Percentiles rank a stretch among this genome's conserved stretches.
These are phyloP conservation scores for Mythimna pallens DNA, from an alignment of 2,888 invertebrate genomes.

Conservation along the genomic window DNA sequence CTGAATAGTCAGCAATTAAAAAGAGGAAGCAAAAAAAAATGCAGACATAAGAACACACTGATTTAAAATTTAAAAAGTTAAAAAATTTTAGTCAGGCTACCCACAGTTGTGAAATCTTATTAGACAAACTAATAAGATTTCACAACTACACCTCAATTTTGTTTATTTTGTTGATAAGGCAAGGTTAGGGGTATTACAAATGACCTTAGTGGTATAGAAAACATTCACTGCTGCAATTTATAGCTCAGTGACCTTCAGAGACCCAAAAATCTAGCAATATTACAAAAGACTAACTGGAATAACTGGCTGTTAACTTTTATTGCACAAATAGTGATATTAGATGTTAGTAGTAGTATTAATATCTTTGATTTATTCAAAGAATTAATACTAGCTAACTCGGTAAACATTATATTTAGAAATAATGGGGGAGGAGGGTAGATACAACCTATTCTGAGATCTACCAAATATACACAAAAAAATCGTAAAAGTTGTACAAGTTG, in stretches of 20 bases:
- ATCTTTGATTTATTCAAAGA: no score
- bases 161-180: conserved; percentile 18
- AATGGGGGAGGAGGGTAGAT: no score
- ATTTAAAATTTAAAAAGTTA: not conserved
- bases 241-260: conserved; percentile 32
- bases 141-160: not conserved
- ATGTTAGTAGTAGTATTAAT: not conserved
- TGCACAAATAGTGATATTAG: not conserved
- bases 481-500: no score
- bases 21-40: not conserved
- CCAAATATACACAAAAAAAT: no score
- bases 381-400: no score
- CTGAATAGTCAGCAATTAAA: conserved; percentile 4
- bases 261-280: conserved; percentile 20
- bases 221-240: conserved; percentile 29
- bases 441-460: no score
- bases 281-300: conserved; percentile 15
- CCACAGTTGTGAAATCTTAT: no score
- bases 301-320: not conserved
- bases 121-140: conserved; percentile 7
- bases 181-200: conserved; percentile 27
- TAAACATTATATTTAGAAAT: no score
- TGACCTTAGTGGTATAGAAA: conserved; percentile 49
- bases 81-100: not conserved
- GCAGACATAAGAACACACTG: not conserved